These are phyloP conservation scores for Drosophila simulans DNA, from an alignment of 1,140 invertebrate species.

Conservation along the genomic window DNA sequence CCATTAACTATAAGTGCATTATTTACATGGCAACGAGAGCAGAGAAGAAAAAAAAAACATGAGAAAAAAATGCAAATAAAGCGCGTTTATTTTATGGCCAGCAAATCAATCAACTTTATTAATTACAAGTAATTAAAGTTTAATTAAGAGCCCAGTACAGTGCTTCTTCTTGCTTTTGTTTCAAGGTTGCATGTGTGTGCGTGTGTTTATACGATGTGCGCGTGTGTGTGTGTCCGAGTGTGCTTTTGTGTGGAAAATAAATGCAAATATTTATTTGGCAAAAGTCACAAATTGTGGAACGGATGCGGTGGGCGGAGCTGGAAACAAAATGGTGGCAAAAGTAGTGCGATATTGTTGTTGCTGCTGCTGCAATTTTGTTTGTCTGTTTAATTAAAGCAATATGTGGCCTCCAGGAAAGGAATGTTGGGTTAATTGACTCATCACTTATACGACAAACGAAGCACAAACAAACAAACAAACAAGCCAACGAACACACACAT, in stretches of 20 bases:
- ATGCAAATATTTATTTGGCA: constrained; percentile 76
- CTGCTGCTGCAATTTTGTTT: constrained; percentile 67
- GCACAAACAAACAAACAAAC: constrained; percentile 76
- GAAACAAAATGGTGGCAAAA: constrained; percentile 53
- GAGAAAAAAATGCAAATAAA: constrained; percentile 11
- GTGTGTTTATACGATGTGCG: constrained; percentile 1
- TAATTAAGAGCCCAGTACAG: constrained; percentile 58
- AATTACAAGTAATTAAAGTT: constrained; percentile 81
- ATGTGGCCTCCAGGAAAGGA: constrained; percentile 81
- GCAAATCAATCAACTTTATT: constrained; percentile 73
- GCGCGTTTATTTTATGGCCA: constrained; percentile 39
- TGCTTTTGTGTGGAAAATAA: constrained; percentile 41
- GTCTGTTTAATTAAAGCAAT: constrained; percentile 83
- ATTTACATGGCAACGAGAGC: constrained; percentile 6
- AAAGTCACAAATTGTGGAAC: constrained; percentile 42
- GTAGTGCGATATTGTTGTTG: constrained; percentile 50
- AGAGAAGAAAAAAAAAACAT: background rate
- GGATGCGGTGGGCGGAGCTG: background rate
- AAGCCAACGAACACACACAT: constrained; percentile 18
- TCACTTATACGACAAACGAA: constrained; percentile 82
- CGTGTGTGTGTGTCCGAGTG: constrained; percentile 14
- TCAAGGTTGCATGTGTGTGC: constrained; percentile 66
- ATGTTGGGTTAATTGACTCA: constrained; percentile 83
- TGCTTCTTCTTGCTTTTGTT: constrained; percentile 44
- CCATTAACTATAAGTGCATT: constrained; percentile 3